phyloP scores from a whole-genome alignment of 2,888 invertebrate species.

The Dorcus hopei region DNA sequence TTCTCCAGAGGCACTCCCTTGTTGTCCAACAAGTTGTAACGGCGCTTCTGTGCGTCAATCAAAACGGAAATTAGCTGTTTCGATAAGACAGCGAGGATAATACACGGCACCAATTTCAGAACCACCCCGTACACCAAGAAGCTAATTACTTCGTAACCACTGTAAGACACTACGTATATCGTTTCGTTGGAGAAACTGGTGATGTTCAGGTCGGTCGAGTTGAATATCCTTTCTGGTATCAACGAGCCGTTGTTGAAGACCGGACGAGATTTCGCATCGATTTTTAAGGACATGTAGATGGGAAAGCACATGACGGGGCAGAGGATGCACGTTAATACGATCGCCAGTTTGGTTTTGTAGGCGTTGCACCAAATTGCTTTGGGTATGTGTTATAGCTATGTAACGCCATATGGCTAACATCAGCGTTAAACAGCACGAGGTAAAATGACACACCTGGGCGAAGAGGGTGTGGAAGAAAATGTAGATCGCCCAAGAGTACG shows the following conservation, averaged over 20 bases:
- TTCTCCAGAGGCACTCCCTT: constrained; percentile 44
- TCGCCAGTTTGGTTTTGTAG: constrained; percentile 71
- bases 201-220: constrained; percentile 3
- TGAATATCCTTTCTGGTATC: constrained; percentile 31
- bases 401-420: constrained; percentile 92
- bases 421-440: constrained; percentile 90
- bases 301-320: constrained; percentile 85
- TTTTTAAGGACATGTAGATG: constrained; percentile 74
- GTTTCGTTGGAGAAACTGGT: constrained; percentile 27
- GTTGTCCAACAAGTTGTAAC: constrained; percentile 65
- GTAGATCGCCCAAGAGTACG: constrained; percentile 77
- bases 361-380: constrained; percentile 81
- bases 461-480: constrained; percentile 90
- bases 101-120: constrained; percentile 87
- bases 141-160: constrained; percentile 64
- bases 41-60: constrained; percentile 71
- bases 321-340: constrained; percentile 73
- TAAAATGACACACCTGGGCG: constrained; percentile 83
- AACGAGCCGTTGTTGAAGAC: constrained; percentile 51
- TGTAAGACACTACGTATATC: constrained; percentile 56
- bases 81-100: constrained; percentile 80
- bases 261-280: constrained; percentile 59
- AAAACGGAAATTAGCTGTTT: constrained; percentile 74
- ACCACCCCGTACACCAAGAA: constrained; percentile 94
- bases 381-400: constrained; percentile 79